Base-by-base conservation (phyloP, 2,113 vertebrate genomes). In the Aldabrachelys gigantea region DNA sequence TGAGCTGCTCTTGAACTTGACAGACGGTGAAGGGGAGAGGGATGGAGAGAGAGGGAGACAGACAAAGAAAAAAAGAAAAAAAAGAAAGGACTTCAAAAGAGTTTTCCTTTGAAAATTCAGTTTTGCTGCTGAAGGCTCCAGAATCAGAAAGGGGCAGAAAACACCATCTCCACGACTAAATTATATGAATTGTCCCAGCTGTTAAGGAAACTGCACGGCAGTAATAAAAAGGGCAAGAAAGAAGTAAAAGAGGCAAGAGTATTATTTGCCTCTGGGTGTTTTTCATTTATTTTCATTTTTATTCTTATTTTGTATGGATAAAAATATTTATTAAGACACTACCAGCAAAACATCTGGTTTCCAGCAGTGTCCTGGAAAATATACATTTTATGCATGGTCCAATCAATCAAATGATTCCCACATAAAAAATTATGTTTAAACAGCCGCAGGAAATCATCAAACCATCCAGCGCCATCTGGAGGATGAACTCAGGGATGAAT, bases 1-100 rank as follows among this genome's bases (percentile, higher is more conserved):
- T 98, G 98, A 98, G 98, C 98, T 97, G 97, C 98, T 98, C 98
- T 98, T 98, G 98, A 98, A 98, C 98, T 98, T 98, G 98, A 98
- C 98, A 98, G 98, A 98, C 97, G 93, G 96, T 96, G 88, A 92
- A 22, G 29, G 96, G 96, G 94, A 96, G 96, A 94, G 94, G 92
- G 95, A 96, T 88, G 93, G 95, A 93, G 86, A 97, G 97, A 91
- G 94, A 94, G 97, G 95, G 93, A 95, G 92, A 93, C 84, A 95
- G 90, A 97, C 88, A 98, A 96, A 98, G 96, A 98, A 96, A 98
- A 96, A 97, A 92, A 95, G 52, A 17, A 93, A 96, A 95, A 93
- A 93, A 97, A 96, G 96, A 92, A 96, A 96, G 86, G 90, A 94
- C 97, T 97, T 98, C 96, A 98, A 98, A 65, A 98, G 95, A 97